Conservation (phyloP, 2,113 vertebrate species). For the Microtus pennsylvanicus region DNA sequence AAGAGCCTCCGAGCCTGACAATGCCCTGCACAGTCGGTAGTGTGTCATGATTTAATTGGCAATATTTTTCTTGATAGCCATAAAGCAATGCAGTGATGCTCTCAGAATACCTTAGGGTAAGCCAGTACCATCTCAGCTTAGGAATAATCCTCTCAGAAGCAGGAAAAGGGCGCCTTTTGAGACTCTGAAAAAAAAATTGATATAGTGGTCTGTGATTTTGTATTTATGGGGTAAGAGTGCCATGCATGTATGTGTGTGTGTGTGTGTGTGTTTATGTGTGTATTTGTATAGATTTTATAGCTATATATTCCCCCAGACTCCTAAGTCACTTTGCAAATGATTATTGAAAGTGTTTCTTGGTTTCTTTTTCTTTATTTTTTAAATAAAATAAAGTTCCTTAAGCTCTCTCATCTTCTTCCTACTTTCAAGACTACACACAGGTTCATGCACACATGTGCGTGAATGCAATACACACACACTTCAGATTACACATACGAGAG, state of each 20-base stretch:
- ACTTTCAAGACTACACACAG: background rate
- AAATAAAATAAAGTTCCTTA: background rate
- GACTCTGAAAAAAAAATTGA: background rate
- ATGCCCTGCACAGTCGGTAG: background rate
- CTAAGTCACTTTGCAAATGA: background rate
- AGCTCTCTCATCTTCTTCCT: background rate
- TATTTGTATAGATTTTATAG: background rate
- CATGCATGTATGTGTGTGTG: background rate
- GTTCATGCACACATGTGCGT: no score
- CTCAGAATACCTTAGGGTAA: background rate
- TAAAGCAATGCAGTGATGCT: background rate
- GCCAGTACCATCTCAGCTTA: background rate
- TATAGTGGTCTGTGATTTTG: background rate
- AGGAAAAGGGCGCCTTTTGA: background rate
- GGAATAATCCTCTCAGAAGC: background rate
- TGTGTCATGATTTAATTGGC: background rate
- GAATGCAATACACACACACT: background rate
- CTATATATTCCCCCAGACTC: background rate
- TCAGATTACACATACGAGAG: background rate
- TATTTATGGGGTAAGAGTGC: background rate
- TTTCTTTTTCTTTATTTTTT: background rate
- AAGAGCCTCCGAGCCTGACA: background rate
- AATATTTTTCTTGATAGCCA: background rate
- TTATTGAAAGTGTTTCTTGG: background rate
- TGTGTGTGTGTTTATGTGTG: background rate